Base-by-base conservation (phyloP, 2,888 invertebrate species). In the Coelinius sp. region DNA sequence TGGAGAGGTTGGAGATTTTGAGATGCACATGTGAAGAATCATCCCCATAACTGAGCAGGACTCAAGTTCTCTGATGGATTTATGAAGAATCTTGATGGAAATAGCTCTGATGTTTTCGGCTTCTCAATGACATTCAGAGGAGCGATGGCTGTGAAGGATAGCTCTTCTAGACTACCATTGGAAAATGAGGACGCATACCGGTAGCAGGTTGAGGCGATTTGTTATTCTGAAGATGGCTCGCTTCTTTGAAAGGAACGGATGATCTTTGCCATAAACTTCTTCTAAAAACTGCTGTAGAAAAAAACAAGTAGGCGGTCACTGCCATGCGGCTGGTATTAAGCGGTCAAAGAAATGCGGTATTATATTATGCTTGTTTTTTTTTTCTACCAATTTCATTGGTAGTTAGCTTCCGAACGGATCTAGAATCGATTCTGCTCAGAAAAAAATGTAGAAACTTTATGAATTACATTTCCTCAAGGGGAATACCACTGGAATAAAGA, bases 201-300 rank as follows among this genome's bases (percentile, higher is more conserved):
- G 53, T 53, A 53, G 53, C 27, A 53, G 53, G 12, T 27, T 53
- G 14, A 53, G 14, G 14, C 27, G n/a, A 53, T 53, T 53, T 53
- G 27, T 53, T 53, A 53, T 53, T 53, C 53, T 27, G 44, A 46
- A 46, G 14, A 46, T 46, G n/a, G 7, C n/a, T 8, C 8, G 8
- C 44, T 46, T n/a, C 3, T 46, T 46, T 46, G 14, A 17, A 46
- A 46, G 44, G 5, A 17, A 46, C 44, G n/a, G n/a, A 46, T n/a
- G 25, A 53, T 53, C 53, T 25, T 25, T 27, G 4, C 4, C 27
- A 27, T 25, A 53, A 53, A 53, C n/a, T 25, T 25, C 14, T 27
- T 12, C 1, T 25, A 4, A 10, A n/a, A 27, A 27, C n/a, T n/a
- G n/a, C n/a, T n/a, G n/a, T n/a, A n/a, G n/a, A n/a, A n/a, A n/a